phyloP scores from a whole-genome alignment of 2,888 invertebrate species.

The Sycophila texana region DNA sequence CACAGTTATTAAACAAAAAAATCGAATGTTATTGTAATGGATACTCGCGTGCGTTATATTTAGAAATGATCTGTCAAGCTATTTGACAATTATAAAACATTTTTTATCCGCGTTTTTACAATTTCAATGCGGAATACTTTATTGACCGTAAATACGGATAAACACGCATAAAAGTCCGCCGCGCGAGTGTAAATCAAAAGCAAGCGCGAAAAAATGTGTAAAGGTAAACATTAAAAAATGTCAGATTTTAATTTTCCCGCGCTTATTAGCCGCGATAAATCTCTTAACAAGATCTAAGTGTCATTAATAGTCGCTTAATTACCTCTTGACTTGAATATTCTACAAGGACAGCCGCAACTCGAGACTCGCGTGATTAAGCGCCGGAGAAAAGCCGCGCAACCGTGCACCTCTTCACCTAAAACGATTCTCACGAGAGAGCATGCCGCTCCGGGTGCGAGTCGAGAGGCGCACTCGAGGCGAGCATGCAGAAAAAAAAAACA shows the following conservation, averaged over 20 bases:
- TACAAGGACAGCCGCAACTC: too few species aligned
- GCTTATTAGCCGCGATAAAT: too few species aligned
- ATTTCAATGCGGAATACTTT: too few species aligned
- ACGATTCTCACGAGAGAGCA: too few species aligned
- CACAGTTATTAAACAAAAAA: background rate
- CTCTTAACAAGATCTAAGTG: too few species aligned
- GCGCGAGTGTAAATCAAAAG: background rate
- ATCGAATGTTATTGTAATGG: background rate
- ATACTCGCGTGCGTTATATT: background rate
- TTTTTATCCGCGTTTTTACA: too few species aligned
- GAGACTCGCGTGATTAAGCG: background rate
- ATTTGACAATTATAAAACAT: background rate
- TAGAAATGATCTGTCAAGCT: background rate
- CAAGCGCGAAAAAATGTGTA: background rate
- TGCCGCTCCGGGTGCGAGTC: background rate
- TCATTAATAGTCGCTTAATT: too few species aligned
- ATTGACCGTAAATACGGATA: too few species aligned
- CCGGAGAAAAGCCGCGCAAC: too few species aligned
- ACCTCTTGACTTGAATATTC: background rate
- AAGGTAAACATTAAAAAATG: too few species aligned
- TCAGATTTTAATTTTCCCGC: too few species aligned
- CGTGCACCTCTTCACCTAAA: too few species aligned
- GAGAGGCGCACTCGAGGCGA: background rate
- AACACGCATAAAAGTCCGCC: background rate
- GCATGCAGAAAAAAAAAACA: background rate